phyloP scores from a whole-genome alignment of 1,140 invertebrate species.

The Drosophila orena region DNA sequence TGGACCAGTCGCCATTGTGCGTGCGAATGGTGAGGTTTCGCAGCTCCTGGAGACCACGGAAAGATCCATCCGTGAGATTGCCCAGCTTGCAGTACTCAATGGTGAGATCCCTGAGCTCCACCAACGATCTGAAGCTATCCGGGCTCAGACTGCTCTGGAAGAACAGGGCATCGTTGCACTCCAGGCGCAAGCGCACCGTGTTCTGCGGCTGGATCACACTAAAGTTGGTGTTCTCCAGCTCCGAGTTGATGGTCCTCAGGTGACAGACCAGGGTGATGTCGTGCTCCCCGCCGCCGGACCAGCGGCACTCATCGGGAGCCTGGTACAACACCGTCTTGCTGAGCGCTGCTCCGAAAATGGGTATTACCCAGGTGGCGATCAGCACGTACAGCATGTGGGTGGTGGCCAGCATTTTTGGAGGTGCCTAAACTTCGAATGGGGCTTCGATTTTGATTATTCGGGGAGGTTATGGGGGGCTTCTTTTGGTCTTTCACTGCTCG shows the following conservation, averaged over 20 bases:
- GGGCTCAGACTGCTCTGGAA: slow-evolving; percentile 94
- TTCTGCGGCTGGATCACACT: slow-evolving; percentile 95
- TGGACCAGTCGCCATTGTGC: slow-evolving; percentile 95
- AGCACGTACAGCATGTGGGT: slow-evolving; percentile 74
- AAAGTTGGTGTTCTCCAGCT: slow-evolving; percentile 95
- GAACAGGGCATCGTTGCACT: slow-evolving; percentile 93
- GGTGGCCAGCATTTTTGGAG: slow-evolving; percentile 66
- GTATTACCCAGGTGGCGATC: slow-evolving; percentile 88
- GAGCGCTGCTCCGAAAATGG: slow-evolving; percentile 88
- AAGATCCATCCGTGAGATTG: slow-evolving; percentile 93
- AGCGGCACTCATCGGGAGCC: slow-evolving; percentile 93
- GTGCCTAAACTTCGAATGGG: slow-evolving; percentile 9
- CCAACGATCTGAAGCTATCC: slow-evolving; percentile 92
- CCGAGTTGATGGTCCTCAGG: slow-evolving; percentile 93
- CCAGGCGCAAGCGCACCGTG: slow-evolving; percentile 91
- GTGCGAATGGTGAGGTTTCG: slow-evolving; percentile 94
- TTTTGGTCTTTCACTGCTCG: slow-evolving; percentile 32
- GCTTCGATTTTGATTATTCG: slow-evolving; percentile 10
- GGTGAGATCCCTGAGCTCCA: slow-evolving; percentile 92
- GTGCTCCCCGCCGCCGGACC: slow-evolving; percentile 88
- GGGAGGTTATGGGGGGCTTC: slow-evolving; percentile 10
- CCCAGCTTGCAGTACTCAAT: slow-evolving; percentile 96
- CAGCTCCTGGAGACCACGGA: slow-evolving; percentile 91
- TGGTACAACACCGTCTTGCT: slow-evolving; percentile 91
- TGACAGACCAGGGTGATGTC: slow-evolving; percentile 92